Evolutionary conservation across 2,113 vertebrate species (phyloP).

Genomic region (Entomyzon cyanotis): DNA sequence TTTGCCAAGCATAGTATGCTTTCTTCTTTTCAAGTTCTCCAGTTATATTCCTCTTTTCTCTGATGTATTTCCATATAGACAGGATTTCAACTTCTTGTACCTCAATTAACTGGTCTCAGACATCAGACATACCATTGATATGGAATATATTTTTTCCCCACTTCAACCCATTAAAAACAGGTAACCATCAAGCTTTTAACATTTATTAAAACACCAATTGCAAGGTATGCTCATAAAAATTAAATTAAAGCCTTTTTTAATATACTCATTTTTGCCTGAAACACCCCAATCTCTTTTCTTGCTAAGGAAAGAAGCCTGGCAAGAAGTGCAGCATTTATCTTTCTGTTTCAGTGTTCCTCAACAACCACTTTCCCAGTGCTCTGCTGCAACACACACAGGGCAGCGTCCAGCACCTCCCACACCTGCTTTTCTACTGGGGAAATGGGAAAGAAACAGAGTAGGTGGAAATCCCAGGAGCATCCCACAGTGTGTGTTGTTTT

Average conservation of each 20-base stretch:
- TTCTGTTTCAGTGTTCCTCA: neutral
- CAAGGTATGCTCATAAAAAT: neutral
- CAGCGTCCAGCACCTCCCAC: neutral
- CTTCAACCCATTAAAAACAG: neutral
- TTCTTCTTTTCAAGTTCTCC: neutral
- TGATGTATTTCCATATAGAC: neutral
- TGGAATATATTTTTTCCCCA: fast-evolving
- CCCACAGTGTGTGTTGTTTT: neutral
- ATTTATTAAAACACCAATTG: neutral
- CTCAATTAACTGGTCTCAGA: neutral
- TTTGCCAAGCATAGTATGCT: neutral
- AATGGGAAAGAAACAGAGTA: neutral
- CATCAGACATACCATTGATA: neutral
- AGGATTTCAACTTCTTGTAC: neutral
- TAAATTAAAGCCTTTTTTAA: neutral
- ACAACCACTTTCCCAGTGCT: neutral
- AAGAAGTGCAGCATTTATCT: neutral
- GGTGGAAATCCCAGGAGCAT: neutral
- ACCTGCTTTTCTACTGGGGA: neutral
- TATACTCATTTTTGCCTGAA: neutral
- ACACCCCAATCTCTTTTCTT: neutral
- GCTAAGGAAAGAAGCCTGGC: neutral
- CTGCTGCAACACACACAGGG: neutral
- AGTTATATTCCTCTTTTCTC: neutral
- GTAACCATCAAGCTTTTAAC: neutral